These are phyloP conservation scores for silkworm (Bombyx mori) DNA, from an alignment of 1,140 invertebrate genomes.

Conservation along the genomic window ASM3026992v2 NC_085122.1:14360001-14360500, in stretches of 20 bases:
- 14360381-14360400: slow-evolving; percentile 16
- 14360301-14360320: not conserved
- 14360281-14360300: slow-evolving; percentile 13
- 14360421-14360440: slow-evolving; percentile 17
- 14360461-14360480: not conserved
- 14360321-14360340: slow-evolving; percentile 17
- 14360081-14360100: slow-evolving; percentile 8
- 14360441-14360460: slow-evolving; percentile 11
- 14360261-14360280: not conserved
- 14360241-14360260: slow-evolving; percentile 10
- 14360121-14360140: slow-evolving; percentile 9
- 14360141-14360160: slow-evolving; percentile 14
- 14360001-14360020: too few relatives aligned
- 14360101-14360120: slow-evolving; percentile 5
- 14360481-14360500: not conserved
- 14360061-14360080: slow-evolving; percentile 16
- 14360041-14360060: slow-evolving; percentile 14
- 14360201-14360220: slow-evolving; percentile 3
- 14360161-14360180: slow-evolving; percentile 14
- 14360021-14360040: not conserved
- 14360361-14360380: slow-evolving; percentile 20
- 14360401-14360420: slow-evolving; percentile 18
- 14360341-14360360: slow-evolving; percentile 13
- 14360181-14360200: not conserved
- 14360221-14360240: not conserved